A percentile compares a stretch with the other conserved stretches of the same genome.
These are phyloP conservation scores for Halichoeres trimaculatus DNA, from an alignment of 2,113 vertebrate species.

Conservation along the genomic window DNA sequence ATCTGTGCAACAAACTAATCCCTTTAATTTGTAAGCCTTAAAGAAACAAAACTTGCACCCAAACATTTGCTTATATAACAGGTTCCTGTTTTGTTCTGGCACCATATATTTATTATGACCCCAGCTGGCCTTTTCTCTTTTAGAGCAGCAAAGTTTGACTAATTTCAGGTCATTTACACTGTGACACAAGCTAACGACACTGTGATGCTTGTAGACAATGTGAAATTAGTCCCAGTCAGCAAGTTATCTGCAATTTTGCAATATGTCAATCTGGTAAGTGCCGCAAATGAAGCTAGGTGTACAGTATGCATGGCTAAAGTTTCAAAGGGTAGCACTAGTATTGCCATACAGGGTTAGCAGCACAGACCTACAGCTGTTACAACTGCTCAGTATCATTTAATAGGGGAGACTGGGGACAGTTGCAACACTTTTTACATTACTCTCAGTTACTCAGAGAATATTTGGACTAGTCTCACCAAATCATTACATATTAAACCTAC, in stretches of 20 bases:
- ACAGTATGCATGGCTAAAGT: background rate
- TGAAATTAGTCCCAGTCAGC: background rate
- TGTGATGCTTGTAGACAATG: background rate
- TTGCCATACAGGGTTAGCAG: background rate
- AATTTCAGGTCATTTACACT: background rate
- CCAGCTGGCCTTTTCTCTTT: background rate
- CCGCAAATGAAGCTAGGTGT: background rate
- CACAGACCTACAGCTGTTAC: background rate
- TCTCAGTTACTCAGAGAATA: too few species aligned
- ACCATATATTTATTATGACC: background rate
- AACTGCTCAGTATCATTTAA: background rate
- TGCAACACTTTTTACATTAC: too few species aligned
- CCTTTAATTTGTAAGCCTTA: too few species aligned
- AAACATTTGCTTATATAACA: too few species aligned
- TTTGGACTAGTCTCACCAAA: too few species aligned
- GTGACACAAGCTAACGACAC: background rate
- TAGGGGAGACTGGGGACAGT: too few species aligned
- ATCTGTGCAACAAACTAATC: too few species aligned
- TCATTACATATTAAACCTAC: too few species aligned
- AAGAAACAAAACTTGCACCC: too few species aligned
- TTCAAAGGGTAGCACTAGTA: background rate
- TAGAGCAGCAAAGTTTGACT: background rate
- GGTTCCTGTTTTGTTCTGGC: background rate
- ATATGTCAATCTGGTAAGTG: background rate
- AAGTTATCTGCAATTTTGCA: background rate